phyloP scores from a whole-genome alignment of 2,797 vertebrate species.

The Scolopax bukidnonensis region DNA sequence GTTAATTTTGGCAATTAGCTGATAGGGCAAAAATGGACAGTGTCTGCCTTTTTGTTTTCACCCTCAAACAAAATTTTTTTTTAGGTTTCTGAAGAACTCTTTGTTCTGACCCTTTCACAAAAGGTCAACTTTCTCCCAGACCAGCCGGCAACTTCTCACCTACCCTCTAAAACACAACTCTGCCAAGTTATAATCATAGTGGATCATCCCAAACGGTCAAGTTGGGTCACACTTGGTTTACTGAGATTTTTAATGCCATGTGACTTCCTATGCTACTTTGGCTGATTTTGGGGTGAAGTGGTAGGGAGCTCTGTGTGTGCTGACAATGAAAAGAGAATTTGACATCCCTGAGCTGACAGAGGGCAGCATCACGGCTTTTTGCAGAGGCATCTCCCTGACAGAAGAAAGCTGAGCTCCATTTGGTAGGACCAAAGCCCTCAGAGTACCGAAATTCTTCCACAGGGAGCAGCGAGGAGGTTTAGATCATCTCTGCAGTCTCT shows the following conservation, averaged over 20 bases:
- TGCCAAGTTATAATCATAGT: not conserved
- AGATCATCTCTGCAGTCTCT: rapidly evolving
- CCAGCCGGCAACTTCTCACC: not conserved
- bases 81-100: not conserved
- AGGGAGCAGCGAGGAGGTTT: not conserved
- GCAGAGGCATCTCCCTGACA: not conserved
- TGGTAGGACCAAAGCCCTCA: not conserved
- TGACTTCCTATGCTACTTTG: not conserved
- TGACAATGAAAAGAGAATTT: not conserved
- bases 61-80: not conserved
- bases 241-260: not conserved
- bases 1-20: not conserved
- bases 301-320: not conserved
- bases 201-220: not conserved
- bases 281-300: not conserved
- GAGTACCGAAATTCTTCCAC: not conserved
- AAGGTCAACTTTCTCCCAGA: not conserved
- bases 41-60: not conserved
- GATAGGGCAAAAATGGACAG: not conserved
- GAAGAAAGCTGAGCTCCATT: not conserved
- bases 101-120: not conserved
- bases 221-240: not conserved
- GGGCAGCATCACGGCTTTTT: not conserved
- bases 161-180: not conserved
- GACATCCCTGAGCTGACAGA: not conserved